Conservation (phyloP, 1,140 invertebrate genomes). For the Colletes gigas region DNA sequence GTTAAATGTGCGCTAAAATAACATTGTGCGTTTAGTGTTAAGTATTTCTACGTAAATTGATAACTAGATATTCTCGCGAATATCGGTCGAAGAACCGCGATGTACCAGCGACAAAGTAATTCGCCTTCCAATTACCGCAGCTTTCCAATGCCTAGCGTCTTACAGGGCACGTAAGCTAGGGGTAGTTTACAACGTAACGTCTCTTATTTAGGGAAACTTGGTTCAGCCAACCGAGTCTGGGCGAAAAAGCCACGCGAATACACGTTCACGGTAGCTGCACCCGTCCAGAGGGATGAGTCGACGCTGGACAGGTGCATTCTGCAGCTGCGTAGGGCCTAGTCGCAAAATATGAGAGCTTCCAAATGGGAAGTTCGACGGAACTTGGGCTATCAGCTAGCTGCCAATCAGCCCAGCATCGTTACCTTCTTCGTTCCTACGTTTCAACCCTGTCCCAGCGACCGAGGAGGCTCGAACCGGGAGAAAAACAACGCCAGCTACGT, state of each 20-base stretch:
- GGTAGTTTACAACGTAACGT: too few species aligned
- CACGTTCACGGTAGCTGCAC: too few species aligned
- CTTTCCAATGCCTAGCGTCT: too few species aligned
- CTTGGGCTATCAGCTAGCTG: slow-evolving; percentile 55
- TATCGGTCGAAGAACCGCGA: background rate
- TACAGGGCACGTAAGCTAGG: too few species aligned
- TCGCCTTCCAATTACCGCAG: too few species aligned
- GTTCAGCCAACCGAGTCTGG: background rate
- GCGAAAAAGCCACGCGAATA: too few species aligned
- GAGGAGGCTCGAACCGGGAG: background rate
- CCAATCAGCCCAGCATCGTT: slow-evolving; percentile 59
- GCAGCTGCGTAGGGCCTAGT: slow-evolving; percentile 21
- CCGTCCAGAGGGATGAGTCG: too few species aligned
- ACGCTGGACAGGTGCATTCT: background rate
- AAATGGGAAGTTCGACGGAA: slow-evolving; percentile 49
- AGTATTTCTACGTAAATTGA: too few species aligned
- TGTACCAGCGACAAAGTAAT: too few species aligned
- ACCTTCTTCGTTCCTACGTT: background rate
- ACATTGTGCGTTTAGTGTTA: too few species aligned
- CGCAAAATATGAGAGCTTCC: slow-evolving; percentile 52
- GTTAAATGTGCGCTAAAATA: too few species aligned
- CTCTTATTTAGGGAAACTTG: background rate
- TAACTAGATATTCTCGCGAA: background rate
- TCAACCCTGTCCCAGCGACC: background rate
- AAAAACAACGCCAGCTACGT: background rate